Percentiles rank a stretch among this genome's conserved stretches.
Evolutionary conservation across 2,888 invertebrate species (phyloP).

Genomic region (Strigamia transsilvanica): DNA sequence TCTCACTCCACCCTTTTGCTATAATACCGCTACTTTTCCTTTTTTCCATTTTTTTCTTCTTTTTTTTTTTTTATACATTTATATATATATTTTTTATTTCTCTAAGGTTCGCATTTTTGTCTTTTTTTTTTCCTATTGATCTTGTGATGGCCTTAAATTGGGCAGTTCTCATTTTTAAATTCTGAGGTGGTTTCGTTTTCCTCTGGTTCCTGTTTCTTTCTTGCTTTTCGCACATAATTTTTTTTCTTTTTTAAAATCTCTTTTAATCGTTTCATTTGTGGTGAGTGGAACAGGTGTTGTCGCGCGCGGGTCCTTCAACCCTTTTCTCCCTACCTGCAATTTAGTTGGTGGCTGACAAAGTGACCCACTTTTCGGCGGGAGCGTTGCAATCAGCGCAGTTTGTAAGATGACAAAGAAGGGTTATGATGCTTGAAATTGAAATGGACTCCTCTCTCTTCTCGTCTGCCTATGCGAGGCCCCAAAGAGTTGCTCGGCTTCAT

Average conservation of each 20-base stretch:
- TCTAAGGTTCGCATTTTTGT: background rate
- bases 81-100: slow-evolving; percentile 4
- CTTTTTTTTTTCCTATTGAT: slow-evolving; percentile 50
- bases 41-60: background rate
- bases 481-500: slow-evolving; percentile 26
- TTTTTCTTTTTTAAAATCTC: slow-evolving; percentile 20
- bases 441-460: slow-evolving; percentile 48
- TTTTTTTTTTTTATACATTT: background rate
- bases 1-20: slow-evolving; percentile 38
- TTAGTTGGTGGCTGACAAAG: slow-evolving; percentile 42
- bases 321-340: slow-evolving; percentile 51
- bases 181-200: slow-evolving; percentile 31
- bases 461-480: slow-evolving; percentile 21
- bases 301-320: slow-evolving; percentile 39
- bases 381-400: slow-evolving; percentile 50
- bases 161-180: slow-evolving; percentile 54
- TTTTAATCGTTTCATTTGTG: slow-evolving; percentile 34
- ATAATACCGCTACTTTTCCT: slow-evolving; percentile 15
- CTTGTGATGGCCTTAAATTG: slow-evolving; percentile 53
- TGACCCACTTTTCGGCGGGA: slow-evolving; percentile 48
- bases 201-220: slow-evolving; percentile 26
- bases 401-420: slow-evolving; percentile 40
- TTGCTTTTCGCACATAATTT: slow-evolving; percentile 30
- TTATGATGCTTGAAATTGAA: slow-evolving; percentile 52
- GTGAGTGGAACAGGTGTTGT: slow-evolving; percentile 19